A percentile compares a stretch with the other conserved stretches of the same genome.
These are phyloP conservation scores for Elaphurus davidianus DNA, from an alignment of 2,113 vertebrate species.

Conservation along the genomic window DNA sequence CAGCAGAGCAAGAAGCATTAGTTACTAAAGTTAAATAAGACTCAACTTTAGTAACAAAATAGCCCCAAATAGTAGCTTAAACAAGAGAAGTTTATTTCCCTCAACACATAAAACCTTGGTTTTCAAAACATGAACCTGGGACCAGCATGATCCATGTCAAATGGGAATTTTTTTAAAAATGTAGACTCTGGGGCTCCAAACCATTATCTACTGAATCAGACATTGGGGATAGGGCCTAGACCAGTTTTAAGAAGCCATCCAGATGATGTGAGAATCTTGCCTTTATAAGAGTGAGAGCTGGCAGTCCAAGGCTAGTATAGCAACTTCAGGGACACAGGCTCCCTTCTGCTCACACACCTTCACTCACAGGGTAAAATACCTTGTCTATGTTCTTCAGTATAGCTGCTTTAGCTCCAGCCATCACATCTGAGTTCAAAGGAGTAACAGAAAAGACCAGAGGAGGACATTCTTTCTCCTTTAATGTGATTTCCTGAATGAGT, in stretches of 20 bases:
- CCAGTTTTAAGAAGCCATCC: not conserved
- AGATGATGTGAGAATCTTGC: not conserved
- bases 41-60: not conserved
- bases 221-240: not conserved
- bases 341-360: not conserved
- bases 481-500: not conserved
- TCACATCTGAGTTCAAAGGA: not conserved
- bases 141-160: not conserved
- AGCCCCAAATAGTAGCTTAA: not conserved
- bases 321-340: not conserved
- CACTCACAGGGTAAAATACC: not conserved
- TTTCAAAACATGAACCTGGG: not conserved
- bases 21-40: not conserved
- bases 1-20: not conserved
- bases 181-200: not conserved
- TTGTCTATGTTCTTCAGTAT: not conserved
- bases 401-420: not conserved
- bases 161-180: not conserved
- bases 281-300: not conserved
- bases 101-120: not conserved
- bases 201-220: not conserved
- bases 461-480: not conserved
- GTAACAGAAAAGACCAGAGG: not conserved
- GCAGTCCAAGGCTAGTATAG: not conserved
- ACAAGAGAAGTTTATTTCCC: not conserved